Evolutionary conservation across 2,113 vertebrate genomes (phyloP).

Genomic region (Centropus unirufus): DNA sequence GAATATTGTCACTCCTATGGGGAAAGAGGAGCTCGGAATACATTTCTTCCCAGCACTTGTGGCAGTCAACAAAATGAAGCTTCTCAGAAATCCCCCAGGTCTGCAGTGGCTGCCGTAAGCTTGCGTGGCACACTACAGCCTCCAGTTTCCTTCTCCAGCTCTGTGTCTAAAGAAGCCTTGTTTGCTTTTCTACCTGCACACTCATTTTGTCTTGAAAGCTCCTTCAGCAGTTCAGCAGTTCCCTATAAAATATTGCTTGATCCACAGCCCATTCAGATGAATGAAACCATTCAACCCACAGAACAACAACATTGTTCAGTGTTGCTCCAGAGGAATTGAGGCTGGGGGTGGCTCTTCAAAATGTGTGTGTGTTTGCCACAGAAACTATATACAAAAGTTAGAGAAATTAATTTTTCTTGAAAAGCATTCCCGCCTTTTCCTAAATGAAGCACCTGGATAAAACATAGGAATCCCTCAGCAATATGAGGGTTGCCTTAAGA

Average conservation of each 20-base stretch:
- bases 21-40: neutral
- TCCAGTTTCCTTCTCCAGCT: neutral
- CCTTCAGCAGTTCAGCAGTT: neutral
- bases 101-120: neutral
- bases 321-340: neutral
- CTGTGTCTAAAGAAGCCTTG: neutral
- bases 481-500: neutral
- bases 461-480: neutral
- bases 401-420: neutral
- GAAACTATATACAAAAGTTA: neutral
- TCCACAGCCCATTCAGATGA: neutral
- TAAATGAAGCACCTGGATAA: neutral
- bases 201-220: neutral
- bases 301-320: neutral
- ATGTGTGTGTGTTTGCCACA: neutral
- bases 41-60: neutral
- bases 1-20: neutral
- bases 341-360: neutral
- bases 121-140: accelerated
- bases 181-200: neutral
- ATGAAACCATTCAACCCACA: neutral
- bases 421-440: neutral
- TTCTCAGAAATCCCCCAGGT: neutral
- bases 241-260: neutral
- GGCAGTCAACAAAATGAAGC: neutral